Base-by-base conservation (phyloP, 2,888 invertebrate genomes). In the Spisula subtruncata region DNA sequence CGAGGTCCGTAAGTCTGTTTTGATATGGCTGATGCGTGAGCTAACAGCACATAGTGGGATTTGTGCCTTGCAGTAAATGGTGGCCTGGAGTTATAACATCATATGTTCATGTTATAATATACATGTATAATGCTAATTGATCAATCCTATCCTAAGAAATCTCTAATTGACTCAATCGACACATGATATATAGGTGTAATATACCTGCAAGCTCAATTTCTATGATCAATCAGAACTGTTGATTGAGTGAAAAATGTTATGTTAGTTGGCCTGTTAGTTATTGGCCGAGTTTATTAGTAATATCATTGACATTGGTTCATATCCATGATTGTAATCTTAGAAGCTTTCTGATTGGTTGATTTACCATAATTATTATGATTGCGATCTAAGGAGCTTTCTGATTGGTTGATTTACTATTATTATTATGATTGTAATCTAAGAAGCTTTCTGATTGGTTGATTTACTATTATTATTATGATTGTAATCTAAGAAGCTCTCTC, bases 211-310 rank as follows among this genome's bases (percentile, higher is more conserved):
- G 75, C 75, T 32, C 35, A 35, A 16, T 75, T 75, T 29, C 14
- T 75, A 4, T 75, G 16, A 75, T 75, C 75, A 32, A 75, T 75
- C 75, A 32, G 18, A 6, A 12, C 75, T 14, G 35, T 35, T 75
- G 35, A 75, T 75, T 5, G 4, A 29, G 25, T 75, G 75, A 75
- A 75, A 5, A 75, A 75, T n/a, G n/a, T n/a, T n/a, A 25, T 75
- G 35, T 35, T 75, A 75, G n/a, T n/a, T n/a, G n/a, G n/a, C n/a
- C n/a, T 75, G 75, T 75, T 75, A 75, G 32, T 75, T 75, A 75
- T 5, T 20, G 16, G 32, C 32, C 32, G 12, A 75, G 18, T 75
- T 75, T 18, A 75, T 75, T 75, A 75, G 10, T 20, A 75, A 75
- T 35, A 75, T 32, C 75, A 75, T 75, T 32, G 29, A 32, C 75